phyloP scores from a whole-genome alignment of 2,797 vertebrate species.

The Neopelma chrysocephalum region DNA sequence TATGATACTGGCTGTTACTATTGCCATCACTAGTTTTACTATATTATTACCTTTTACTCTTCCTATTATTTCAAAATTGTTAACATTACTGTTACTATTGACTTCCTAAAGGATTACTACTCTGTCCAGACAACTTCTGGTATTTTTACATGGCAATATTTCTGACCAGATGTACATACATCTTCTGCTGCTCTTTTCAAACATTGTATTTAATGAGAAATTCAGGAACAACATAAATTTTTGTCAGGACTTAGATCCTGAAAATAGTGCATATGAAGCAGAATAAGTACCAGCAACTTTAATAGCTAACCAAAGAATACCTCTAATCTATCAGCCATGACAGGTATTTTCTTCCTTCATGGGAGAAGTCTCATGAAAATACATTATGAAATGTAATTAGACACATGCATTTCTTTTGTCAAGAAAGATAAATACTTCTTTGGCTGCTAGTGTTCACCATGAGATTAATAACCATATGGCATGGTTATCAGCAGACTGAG shows the following conservation, averaged over 20 bases:
- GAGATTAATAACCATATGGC: background rate
- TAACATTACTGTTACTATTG: background rate
- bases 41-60: background rate
- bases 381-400: slow-evolving; percentile 1
- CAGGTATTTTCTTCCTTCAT: background rate
- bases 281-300: background rate
- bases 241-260: background rate
- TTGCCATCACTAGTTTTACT: background rate
- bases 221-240: background rate
- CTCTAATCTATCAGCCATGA: background rate
- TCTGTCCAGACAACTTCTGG: background rate
- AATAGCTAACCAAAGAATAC: background rate
- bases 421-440: background rate
- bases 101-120: background rate
- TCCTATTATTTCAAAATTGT: background rate
- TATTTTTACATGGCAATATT: background rate
- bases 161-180: background rate
- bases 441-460: background rate
- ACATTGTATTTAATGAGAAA: background rate
- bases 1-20: background rate
- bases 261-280: slow-evolving; percentile 5
- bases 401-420: background rate
- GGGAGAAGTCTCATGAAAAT: background rate
- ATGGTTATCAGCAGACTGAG: background rate
- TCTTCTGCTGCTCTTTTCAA: background rate